phyloP scores from a whole-genome alignment of 2,797 vertebrate species.

The Melanotaenia boesemani region DNA sequence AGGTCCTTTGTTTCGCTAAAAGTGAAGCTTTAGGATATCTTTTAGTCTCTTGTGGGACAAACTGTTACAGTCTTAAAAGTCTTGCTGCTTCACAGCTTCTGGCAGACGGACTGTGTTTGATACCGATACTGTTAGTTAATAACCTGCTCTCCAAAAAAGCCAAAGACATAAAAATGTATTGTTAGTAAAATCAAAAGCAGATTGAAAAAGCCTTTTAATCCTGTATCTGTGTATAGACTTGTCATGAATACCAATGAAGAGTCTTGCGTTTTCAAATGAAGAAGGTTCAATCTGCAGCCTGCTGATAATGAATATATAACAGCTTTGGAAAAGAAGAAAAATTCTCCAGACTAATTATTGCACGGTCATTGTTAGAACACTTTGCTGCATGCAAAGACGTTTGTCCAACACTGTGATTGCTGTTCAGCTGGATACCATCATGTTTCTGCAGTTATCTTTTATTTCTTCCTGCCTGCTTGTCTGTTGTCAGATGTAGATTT shows the following conservation, averaged over 20 bases:
- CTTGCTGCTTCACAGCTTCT: constrained; percentile 11
- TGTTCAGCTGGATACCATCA: not conserved
- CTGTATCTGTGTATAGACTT: constrained; percentile 12
- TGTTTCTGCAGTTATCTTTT: not conserved
- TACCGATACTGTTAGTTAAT: too few species aligned
- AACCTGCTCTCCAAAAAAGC: not conserved
- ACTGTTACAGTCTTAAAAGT: constrained; percentile 5
- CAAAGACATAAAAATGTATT: not conserved
- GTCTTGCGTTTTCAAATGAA: constrained; percentile 16
- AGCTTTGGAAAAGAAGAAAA: constrained; percentile 24
- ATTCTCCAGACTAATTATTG: constrained; percentile 8
- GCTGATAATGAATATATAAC: constrained; percentile 34
- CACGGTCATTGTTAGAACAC: constrained; percentile 24
- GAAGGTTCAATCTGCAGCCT: not conserved
- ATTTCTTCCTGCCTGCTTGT: not conserved
- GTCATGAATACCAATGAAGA: constrained; percentile 45
- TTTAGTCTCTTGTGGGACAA: not conserved
- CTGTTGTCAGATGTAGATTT: not conserved
- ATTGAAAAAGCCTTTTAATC: constrained; percentile 27
- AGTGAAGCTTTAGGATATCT: not conserved
- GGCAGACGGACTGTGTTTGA: not conserved
- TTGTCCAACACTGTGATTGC: not conserved
- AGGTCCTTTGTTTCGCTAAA: too few species aligned
- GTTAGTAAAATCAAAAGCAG: constrained; percentile 16
- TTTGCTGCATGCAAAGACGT: constrained; percentile 15